A percentile compares a stretch with the other conserved stretches of the same genome.
Evolutionary conservation across 2,113 vertebrate genomes (phyloP).

Genomic region (Cynocephalus volans): DNA sequence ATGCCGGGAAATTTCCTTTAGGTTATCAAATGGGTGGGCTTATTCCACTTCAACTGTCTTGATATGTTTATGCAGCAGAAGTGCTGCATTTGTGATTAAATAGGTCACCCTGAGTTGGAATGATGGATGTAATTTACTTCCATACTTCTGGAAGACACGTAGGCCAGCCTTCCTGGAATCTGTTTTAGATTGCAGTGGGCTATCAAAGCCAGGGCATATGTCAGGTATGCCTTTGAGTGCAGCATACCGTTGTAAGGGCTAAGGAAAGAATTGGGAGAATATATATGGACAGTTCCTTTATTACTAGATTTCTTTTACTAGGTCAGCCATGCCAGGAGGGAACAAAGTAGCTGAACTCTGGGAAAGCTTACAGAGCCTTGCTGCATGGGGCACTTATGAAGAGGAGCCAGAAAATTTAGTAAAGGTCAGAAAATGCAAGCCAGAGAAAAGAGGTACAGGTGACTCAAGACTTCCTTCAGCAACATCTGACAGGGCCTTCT

Average conservation of each 20-base stretch:
- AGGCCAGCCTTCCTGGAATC: not conserved
- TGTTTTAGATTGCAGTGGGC: not conserved
- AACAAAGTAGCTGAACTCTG: not conserved
- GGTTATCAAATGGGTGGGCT: not conserved
- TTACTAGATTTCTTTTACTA: not conserved
- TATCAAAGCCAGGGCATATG: not conserved
- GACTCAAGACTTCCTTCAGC: not conserved
- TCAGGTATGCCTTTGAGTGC: not conserved
- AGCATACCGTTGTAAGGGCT: not conserved
- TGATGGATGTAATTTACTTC: not conserved
- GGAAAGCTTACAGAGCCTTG: not conserved
- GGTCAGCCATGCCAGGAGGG: not conserved
- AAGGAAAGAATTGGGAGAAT: not conserved
- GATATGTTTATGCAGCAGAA: not conserved
- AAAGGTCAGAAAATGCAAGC: conserved; percentile 5
- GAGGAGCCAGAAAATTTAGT: not conserved
- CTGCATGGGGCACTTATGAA: not conserved
- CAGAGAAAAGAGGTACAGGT: not conserved
- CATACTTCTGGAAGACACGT: not conserved
- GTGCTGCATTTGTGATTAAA: not conserved
- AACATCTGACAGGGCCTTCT: not conserved
- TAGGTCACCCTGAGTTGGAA: not conserved
- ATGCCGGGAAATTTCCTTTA: not conserved
- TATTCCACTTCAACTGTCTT: not conserved
- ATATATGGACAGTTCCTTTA: not conserved